Percentiles rank a stretch among this genome's conserved stretches.
Evolutionary conservation across 2,113 vertebrate species (phyloP).

Genomic region (Centrocercus urophasianus): DNA sequence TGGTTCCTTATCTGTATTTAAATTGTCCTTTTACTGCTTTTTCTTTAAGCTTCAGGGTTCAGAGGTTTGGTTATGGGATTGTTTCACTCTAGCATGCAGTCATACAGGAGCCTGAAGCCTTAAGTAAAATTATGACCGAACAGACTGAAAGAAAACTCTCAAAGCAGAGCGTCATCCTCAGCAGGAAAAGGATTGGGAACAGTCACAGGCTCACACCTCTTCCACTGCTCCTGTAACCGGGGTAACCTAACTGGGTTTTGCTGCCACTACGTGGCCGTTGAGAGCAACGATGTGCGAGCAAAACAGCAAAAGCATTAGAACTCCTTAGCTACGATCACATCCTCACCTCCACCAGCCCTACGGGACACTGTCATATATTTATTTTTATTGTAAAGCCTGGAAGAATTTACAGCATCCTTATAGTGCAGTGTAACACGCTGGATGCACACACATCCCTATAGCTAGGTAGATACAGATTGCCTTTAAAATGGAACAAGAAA

Average conservation of each 20-base stretch:
- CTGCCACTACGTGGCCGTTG: conserved; percentile 42
- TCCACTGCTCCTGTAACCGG: fast-evolving
- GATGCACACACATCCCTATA: not conserved
- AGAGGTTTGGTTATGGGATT: not conserved
- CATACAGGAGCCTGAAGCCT: not conserved
- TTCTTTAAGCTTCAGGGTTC: not conserved
- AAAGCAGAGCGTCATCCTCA: not conserved
- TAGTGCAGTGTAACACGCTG: not conserved
- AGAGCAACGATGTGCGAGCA: not conserved
- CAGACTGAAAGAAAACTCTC: not conserved
- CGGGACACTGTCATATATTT: not conserved
- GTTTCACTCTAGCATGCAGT: not conserved
- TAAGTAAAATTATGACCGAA: not conserved
- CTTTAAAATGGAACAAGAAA: not conserved
- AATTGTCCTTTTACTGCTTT: not conserved
- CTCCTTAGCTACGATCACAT: not conserved
- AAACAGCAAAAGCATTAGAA: fast-evolving
- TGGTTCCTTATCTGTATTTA: not conserved
- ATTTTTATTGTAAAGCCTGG: not conserved
- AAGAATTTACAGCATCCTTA: not conserved
- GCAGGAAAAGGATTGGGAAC: not conserved
- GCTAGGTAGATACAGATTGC: not conserved
- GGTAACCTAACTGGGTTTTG: not conserved
- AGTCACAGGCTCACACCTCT: fast-evolving
- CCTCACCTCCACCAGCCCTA: not conserved